Conservation (phyloP, 2,113 vertebrate species). For the Ovis aries region DNA sequence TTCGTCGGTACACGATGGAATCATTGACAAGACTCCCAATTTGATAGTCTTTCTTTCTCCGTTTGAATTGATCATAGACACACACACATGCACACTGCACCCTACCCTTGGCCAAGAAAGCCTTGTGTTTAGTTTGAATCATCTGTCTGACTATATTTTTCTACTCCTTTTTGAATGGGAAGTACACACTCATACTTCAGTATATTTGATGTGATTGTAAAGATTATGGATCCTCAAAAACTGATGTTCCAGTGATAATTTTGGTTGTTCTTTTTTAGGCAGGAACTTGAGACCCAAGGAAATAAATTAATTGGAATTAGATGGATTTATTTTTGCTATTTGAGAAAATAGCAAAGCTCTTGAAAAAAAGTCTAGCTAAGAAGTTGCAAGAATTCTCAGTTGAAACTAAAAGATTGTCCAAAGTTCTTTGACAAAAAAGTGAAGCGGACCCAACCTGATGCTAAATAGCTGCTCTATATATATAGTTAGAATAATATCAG, state of each 20-base stretch:
- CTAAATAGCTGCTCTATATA: background rate
- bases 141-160: background rate
- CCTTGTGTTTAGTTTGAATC: background rate
- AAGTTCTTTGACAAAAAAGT: background rate
- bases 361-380: background rate
- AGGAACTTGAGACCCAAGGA: background rate
- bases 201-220: background rate
- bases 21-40: background rate
- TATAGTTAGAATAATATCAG: background rate
- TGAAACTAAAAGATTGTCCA: background rate
- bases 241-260: background rate
- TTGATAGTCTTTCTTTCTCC: background rate
- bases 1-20: background rate
- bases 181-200: background rate
- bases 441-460: background rate
- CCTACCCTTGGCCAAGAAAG: background rate
- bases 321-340: background rate
- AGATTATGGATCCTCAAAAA: background rate
- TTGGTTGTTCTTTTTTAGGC: background rate
- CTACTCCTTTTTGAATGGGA: background rate
- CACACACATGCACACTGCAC: accelerated
- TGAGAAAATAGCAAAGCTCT: background rate
- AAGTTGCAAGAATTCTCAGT: background rate
- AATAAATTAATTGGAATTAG: background rate
- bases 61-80: background rate